phyloP scores from a whole-genome alignment of 2,797 vertebrate genomes.

The Cryptoblepharus egeriae region DNA sequence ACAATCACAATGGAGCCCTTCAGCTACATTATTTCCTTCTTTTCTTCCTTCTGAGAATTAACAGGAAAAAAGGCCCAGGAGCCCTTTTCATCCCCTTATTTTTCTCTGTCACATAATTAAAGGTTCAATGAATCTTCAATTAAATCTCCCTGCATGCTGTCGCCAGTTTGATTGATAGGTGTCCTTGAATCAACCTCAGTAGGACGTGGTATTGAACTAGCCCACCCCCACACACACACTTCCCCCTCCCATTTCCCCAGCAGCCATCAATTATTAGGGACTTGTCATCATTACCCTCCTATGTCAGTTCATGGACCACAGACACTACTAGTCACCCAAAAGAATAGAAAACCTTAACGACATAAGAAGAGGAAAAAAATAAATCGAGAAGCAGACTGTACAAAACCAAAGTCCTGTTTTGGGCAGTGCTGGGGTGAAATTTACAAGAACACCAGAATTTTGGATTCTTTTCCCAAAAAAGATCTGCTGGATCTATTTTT shows the following conservation, averaged over 20 bases:
- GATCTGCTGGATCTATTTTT: neutral
- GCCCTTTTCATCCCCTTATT: constrained; percentile 75
- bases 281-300: constrained; percentile 72
- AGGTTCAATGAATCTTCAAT: constrained; percentile 84
- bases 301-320: constrained; percentile 75
- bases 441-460: neutral
- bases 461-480: neutral
- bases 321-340: constrained; percentile 68
- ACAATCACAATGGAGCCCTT: constrained; percentile 62
- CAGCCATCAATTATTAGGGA: constrained; percentile 75
- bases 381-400: constrained; percentile 35
- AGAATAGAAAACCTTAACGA: constrained; percentile 69
- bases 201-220: constrained; percentile 69
- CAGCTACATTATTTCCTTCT: constrained; percentile 58
- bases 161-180: constrained; percentile 82
- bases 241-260: constrained; percentile 30
- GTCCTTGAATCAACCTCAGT: constrained; percentile 83
- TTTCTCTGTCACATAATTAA: constrained; percentile 84
- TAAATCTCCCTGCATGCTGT: constrained; percentile 80
- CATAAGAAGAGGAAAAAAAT: constrained; percentile 62
- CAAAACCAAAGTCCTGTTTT: neutral
- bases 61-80: constrained; percentile 68
- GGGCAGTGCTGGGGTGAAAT: neutral
- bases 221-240: neutral
- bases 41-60: constrained; percentile 64